A percentile compares a stretch with the other conserved stretches of the same genome.
phyloP scores from a whole-genome alignment of 2,113 vertebrate species.

The Tympanuchus pallidicinctus region DNA sequence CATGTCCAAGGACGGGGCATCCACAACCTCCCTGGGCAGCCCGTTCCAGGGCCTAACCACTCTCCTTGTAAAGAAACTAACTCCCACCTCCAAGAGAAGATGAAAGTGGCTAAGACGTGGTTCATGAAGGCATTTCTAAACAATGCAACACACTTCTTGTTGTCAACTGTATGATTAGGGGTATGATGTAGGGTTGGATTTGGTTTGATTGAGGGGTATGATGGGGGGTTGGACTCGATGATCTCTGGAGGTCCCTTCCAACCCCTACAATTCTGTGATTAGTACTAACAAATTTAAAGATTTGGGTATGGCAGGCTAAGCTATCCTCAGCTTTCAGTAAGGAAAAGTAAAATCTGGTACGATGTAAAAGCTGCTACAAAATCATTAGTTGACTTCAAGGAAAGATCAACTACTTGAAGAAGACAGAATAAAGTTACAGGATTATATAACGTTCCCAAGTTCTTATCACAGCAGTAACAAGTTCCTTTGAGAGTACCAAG shows the following conservation, averaged over 20 bases:
- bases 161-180: not conserved
- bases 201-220: no score
- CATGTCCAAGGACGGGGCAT: no score
- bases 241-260: no score
- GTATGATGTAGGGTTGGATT: no score
- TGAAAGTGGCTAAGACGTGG: not conserved
- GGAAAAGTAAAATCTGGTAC: not conserved
- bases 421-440: not conserved
- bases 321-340: not conserved
- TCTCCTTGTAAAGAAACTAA: not conserved
- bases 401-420: not conserved
- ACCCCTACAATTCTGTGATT: no score
- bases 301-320: not conserved
- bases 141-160: not conserved
- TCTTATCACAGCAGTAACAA: not conserved
- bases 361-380: not conserved
- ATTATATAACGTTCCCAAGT: not conserved
- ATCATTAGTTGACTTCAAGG: not conserved
- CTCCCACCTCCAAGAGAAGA: not conserved
- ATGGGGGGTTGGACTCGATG: no score
- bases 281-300: not conserved
- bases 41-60: no score
- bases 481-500: slow-evolving; percentile 24
- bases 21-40: no score
- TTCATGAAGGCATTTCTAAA: not conserved